Conservation (phyloP, 2,797 vertebrate species). For the Eulemur rubriventer region DNA sequence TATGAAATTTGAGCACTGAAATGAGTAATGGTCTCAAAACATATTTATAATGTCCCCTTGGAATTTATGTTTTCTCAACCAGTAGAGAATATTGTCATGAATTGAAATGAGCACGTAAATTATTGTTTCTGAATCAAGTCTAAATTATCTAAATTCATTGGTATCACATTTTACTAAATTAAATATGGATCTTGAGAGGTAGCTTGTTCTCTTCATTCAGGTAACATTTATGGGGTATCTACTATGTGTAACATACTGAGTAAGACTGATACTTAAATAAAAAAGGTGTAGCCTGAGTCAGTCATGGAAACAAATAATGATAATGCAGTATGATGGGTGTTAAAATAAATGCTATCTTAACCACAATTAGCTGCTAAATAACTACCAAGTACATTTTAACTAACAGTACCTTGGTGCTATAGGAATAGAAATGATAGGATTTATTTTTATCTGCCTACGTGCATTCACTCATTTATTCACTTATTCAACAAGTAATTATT, state of each 20-base stretch:
- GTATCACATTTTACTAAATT: conserved; percentile 40
- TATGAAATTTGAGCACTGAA: conserved; percentile 53
- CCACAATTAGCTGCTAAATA: background rate
- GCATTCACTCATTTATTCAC: background rate
- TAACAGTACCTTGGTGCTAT: background rate
- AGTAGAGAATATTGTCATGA: conserved; percentile 42
- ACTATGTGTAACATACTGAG: background rate
- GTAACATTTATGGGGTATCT: background rate
- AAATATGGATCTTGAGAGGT: conserved; percentile 29
- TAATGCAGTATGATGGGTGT: background rate
- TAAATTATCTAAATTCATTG: conserved; percentile 45
- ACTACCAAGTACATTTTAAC: background rate
- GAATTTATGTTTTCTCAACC: conserved; percentile 53
- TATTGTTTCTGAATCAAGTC: conserved; percentile 45
- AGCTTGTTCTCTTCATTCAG: conserved; percentile 28
- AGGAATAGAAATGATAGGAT: background rate
- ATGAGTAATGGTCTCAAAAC: conserved; percentile 21
- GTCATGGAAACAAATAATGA: background rate
- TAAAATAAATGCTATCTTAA: conserved; percentile 29
- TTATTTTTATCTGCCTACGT: background rate
- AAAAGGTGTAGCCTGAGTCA: background rate
- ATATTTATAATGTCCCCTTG: background rate
- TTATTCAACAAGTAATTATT: background rate
- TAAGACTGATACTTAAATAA: background rate
- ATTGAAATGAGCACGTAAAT: conserved; percentile 29